Percentiles rank a stretch among this genome's conserved stretches.
These are phyloP conservation scores for Ctenopoma kingsleyae DNA, from an alignment of 2,797 vertebrate genomes.

Conservation along the genomic window DNA sequence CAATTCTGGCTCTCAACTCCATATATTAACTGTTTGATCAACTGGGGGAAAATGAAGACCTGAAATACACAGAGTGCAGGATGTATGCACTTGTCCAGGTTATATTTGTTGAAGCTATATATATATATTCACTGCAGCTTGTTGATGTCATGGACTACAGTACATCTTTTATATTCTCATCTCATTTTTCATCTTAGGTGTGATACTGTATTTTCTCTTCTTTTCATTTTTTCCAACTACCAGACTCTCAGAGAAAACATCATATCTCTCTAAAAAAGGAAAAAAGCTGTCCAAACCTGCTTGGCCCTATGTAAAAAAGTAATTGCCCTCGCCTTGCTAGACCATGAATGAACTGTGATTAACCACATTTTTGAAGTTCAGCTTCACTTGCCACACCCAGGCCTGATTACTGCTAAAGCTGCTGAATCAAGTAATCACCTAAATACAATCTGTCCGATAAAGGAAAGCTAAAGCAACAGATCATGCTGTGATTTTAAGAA, in stretches of 20 bases:
- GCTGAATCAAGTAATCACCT: too few species aligned
- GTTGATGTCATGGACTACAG: constrained; percentile 31
- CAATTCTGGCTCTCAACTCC: background rate
- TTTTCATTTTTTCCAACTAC: constrained; percentile 35
- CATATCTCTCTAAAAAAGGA: background rate
- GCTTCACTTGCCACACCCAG: too few species aligned
- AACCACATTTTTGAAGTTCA: too few species aligned
- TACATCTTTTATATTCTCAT: constrained; percentile 49
- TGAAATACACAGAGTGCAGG: constrained; percentile 4
- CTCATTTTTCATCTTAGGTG: constrained; percentile 32
- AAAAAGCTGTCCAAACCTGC: too few species aligned
- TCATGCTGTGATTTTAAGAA: too few species aligned
- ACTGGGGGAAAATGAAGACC: constrained; percentile 2
- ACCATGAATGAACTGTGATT: too few species aligned
- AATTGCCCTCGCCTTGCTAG: too few species aligned
- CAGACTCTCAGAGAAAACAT: constrained; percentile 12
- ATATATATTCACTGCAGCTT: constrained; percentile 34
- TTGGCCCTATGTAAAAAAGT: too few species aligned
- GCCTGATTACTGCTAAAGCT: too few species aligned
- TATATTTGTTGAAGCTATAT: constrained; percentile 10
- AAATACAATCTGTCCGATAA: too few species aligned
- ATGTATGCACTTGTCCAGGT: constrained; percentile 16
- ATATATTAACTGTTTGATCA: constrained; percentile 15
- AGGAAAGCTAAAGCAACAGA: too few species aligned
- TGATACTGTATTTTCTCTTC: constrained; percentile 26